These are phyloP conservation scores for Nebria brevicollis DNA, from an alignment of 2,888 invertebrate species.

Conservation along the genomic window DNA sequence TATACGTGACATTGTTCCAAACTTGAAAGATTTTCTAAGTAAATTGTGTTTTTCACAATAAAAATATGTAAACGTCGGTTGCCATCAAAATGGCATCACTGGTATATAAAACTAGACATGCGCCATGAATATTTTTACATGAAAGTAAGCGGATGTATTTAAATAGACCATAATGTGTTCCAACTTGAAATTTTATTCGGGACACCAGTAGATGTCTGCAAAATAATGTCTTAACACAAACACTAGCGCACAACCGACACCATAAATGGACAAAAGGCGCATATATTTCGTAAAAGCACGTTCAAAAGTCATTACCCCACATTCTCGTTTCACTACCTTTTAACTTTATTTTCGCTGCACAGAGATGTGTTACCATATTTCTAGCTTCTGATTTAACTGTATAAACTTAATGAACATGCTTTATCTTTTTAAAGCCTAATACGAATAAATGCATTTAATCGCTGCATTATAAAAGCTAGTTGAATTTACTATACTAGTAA, in stretches of 20 bases:
- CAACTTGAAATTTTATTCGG: neutral
- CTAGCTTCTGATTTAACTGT: neutral
- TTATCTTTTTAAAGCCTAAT: too few relatives aligned
- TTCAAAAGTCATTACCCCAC: slow-evolving; percentile 1
- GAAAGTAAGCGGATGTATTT: neutral
- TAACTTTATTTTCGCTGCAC: neutral
- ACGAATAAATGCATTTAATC: too few relatives aligned
- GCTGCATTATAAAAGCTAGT: too few relatives aligned
- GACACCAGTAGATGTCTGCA: neutral
- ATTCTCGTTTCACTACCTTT: neutral
- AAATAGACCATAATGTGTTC: neutral
- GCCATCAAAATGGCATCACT: neutral
- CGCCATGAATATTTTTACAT: neutral
- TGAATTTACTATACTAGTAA: too few relatives aligned
- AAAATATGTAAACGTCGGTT: neutral
- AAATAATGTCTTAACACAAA: neutral
- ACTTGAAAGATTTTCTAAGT: neutral
- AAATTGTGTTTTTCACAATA: neutral
- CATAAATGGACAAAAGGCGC: neutral
- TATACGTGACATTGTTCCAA: neutral
- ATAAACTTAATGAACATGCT: neutral
- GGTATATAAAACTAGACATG: neutral
- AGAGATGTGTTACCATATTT: neutral
- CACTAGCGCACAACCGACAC: neutral
- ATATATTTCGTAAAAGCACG: neutral